Base-by-base conservation (phyloP, 2,113 vertebrate species). In the Dunckerocampus dactyliophorus region DNA sequence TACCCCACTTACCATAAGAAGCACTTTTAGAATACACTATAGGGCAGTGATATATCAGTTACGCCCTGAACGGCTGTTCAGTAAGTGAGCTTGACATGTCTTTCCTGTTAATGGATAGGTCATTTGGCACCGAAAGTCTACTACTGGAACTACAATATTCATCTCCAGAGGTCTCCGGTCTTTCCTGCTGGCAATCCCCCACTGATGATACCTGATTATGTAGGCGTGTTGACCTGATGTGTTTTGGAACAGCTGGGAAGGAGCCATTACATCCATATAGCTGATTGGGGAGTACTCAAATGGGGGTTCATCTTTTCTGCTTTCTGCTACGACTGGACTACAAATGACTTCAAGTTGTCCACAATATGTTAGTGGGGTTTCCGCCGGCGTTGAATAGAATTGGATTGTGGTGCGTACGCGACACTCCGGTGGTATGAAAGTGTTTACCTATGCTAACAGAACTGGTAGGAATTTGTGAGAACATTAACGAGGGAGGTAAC, bases 91-190 rank as follows among this genome's bases (percentile, higher is more conserved):
- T 19, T 19, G n/a, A 62, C 46, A 31, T 21, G 49, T 8, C 62
- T 67, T 56, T 53, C 46, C 39, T 52, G 59, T 58, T 21, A 24
- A 28, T 15, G 52, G 31, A 43, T 59, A 11, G 10, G 20, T 53
- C 70, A 47, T 54, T 59, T 9, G 22, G 39, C 0, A 11, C 47
- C 20, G 49, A 39, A 22, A 10, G 12, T 21, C 4, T 17, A 58
- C 52, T 37, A 37, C 17, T n/a, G 46, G 56, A 46, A 13, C 37
- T 43, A 47, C 13, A 59, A 46, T 66, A 60, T 62, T 39, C 46
- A 56, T 60, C 47, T 61, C 64, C 45, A 24, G 12, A 22, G 43
- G 20, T 34, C 31, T 43, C 12, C 39, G 14, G 21, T 45, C 65
- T 37, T 58, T 54, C 37, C 12, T 42, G 13, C 51, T 52, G 34